Conservation (phyloP, 2,888 invertebrate species). For the Lycophotia porphyrea region DNA sequence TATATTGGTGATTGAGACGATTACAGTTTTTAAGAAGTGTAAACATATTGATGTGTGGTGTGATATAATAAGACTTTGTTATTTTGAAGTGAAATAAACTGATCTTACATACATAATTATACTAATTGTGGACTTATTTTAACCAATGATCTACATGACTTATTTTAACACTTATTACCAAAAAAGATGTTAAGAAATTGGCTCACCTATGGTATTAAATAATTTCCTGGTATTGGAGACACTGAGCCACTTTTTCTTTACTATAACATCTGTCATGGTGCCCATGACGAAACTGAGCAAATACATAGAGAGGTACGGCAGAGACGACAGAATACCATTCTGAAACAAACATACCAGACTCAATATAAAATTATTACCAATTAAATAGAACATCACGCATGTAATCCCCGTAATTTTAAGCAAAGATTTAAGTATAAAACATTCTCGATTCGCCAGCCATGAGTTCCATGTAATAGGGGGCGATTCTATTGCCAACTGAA, state of each 20-base stretch:
- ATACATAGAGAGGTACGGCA: slow-evolving; percentile 94
- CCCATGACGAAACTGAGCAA: slow-evolving; percentile 93
- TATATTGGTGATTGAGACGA: too few relatives aligned
- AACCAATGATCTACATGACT: too few relatives aligned
- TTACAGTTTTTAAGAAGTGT: too few relatives aligned
- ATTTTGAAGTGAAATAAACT: too few relatives aligned
- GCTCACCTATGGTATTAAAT: slow-evolving; percentile 91
- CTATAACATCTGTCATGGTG: slow-evolving; percentile 91
- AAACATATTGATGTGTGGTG: too few relatives aligned
- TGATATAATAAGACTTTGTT: too few relatives aligned
- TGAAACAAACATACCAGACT: slow-evolving; percentile 74
- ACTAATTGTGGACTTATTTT: too few relatives aligned
- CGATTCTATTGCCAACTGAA: background rate
- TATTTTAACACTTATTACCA: background rate
- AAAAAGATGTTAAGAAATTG: too few relatives aligned
- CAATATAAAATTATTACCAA: background rate
- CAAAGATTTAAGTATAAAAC: background rate
- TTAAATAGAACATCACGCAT: background rate
- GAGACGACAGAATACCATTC: slow-evolving; percentile 92
- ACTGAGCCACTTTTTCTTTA: slow-evolving; percentile 88
- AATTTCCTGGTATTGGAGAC: slow-evolving; percentile 91
- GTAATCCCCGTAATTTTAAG: background rate
- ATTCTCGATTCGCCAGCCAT: background rate
- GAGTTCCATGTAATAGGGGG: background rate
- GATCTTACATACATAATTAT: too few relatives aligned